A percentile compares a stretch with the other conserved stretches of the same genome.
Conservation (phyloP, 2,888 invertebrate species). For the Himalopsyche kuldschensis region DNA sequence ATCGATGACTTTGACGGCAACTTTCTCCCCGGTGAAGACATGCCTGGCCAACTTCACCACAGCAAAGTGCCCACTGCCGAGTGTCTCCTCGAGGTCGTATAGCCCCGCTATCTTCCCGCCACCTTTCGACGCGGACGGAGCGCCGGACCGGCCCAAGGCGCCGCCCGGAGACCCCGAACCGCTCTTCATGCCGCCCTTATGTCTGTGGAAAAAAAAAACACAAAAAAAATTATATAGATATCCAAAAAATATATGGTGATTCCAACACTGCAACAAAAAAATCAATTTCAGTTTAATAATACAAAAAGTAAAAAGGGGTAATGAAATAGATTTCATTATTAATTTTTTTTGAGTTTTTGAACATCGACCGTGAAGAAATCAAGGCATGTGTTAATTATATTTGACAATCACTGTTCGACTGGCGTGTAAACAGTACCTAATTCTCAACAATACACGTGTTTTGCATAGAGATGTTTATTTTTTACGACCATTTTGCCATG, state of each 20-base stretch:
- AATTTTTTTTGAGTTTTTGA: too few relatives aligned
- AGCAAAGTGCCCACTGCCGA: conserved; percentile 98
- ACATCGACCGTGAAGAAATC: too few relatives aligned
- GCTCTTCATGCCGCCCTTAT: conserved; percentile 8
- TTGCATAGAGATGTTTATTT: neutral
- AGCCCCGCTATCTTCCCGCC: conserved; percentile 93
- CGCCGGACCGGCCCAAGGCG: conserved; percentile 37
- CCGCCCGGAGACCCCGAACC: conserved; percentile 16
- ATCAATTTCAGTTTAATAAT: too few relatives aligned
- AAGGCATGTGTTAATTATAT: neutral
- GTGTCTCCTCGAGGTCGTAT: conserved; percentile 95
- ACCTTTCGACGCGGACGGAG: conserved; percentile 50
- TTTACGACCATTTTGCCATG: neutral
- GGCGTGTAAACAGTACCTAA: neutral
- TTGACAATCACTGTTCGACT: neutral
- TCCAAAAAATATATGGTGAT: too few relatives aligned
- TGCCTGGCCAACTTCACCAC: conserved; percentile 97
- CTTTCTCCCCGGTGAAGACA: conserved; percentile 98
- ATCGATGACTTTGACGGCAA: conserved; percentile 97
- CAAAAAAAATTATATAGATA: neutral
- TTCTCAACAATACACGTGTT: neutral
- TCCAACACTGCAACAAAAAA: too few relatives aligned
- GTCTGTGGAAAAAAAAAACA: conserved; percentile 1
- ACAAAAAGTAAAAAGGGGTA: neutral
- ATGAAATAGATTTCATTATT: too few relatives aligned